Percentiles rank a stretch among this genome's conserved stretches.
Evolutionary conservation across 2,888 invertebrate genomes (phyloP).

Genomic region (Erpobdella octoculata): DNA sequence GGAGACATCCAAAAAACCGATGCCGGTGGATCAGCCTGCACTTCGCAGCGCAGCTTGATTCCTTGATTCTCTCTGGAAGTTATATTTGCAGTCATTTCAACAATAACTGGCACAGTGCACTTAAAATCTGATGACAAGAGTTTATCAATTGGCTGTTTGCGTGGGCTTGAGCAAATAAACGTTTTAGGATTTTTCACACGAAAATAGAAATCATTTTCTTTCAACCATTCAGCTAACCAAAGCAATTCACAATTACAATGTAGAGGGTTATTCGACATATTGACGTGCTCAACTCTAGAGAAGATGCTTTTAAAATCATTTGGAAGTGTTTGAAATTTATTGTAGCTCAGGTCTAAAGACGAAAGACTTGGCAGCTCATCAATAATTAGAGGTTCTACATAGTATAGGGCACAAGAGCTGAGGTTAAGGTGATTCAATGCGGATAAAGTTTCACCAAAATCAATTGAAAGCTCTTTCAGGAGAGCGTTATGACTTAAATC

Average conservation of each 20-base stretch:
- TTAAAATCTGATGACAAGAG: slow-evolving; percentile 34
- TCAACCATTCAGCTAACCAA: slow-evolving; percentile 30
- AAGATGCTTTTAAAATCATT: slow-evolving; percentile 28
- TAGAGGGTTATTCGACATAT: slow-evolving; percentile 35
- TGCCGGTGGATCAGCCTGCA: slow-evolving; percentile 37
- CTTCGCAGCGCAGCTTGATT: slow-evolving; percentile 34
- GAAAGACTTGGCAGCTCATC: slow-evolving; percentile 35
- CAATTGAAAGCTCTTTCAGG: neutral
- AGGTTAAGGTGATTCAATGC: neutral
- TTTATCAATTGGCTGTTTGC: neutral
- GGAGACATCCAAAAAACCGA: slow-evolving; percentile 34
- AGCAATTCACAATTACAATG: slow-evolving; percentile 39
- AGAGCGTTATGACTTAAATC: slow-evolving; percentile 18
- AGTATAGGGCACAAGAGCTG: slow-evolving; percentile 27
- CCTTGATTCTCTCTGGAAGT: slow-evolving; percentile 25
- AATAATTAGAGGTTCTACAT: slow-evolving; percentile 22
- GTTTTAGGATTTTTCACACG: neutral
- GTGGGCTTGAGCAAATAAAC: neutral
- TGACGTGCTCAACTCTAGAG: slow-evolving; percentile 31
- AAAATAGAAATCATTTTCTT: neutral
- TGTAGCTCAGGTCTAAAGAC: slow-evolving; percentile 32
- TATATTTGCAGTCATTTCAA: slow-evolving; percentile 35
- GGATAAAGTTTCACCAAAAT: neutral
- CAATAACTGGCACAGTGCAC: slow-evolving; percentile 35
- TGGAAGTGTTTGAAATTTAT: slow-evolving; percentile 36